A percentile compares a stretch with the other conserved stretches of the same genome.
These are phyloP conservation scores for Camelus bactrianus DNA, from an alignment of 2,113 vertebrate species.

Conservation along the genomic window DNA sequence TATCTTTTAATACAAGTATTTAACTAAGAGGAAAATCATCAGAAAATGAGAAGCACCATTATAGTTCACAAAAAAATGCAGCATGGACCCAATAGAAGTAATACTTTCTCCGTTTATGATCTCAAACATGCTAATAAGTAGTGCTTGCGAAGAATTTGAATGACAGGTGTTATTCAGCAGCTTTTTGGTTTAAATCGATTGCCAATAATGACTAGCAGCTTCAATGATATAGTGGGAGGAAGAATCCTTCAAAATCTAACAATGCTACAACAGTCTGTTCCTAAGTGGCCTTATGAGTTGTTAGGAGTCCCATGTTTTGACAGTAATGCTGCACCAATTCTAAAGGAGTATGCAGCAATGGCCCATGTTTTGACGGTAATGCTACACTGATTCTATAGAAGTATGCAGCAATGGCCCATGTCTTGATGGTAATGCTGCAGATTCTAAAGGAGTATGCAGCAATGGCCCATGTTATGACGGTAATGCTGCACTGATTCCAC, in stretches of 20 bases:
- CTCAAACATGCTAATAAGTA: conserved; percentile 69
- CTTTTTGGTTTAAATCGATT: conserved; percentile 64
- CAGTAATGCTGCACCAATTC: conserved; percentile 80
- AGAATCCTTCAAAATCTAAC: conserved; percentile 73
- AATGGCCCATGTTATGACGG: too few relatives aligned
- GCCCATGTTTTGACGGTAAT: too few relatives aligned
- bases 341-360: conserved; percentile 77
- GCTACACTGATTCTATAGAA: too few relatives aligned
- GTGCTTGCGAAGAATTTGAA: conserved; percentile 72
- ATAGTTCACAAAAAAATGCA: conserved; percentile 85
- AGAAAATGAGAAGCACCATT: conserved; percentile 88
- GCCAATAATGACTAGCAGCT: conserved; percentile 84
- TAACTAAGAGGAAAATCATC: conserved; percentile 79
- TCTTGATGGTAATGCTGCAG: too few relatives aligned
- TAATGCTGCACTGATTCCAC: too few relatives aligned
- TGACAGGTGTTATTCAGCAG: conserved; percentile 69
- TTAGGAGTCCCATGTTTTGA: conserved; percentile 74
- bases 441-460: too few relatives aligned
- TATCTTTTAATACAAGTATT: conserved; percentile 76
- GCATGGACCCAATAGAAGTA: conserved; percentile 80
- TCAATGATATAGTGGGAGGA: conserved; percentile 74
- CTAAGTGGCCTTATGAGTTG: conserved; percentile 80
- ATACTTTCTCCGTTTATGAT: conserved; percentile 70
- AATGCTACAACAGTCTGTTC: conserved; percentile 81
- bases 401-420: too few relatives aligned